Conservation (phyloP, 2,888 invertebrate species). For the Lasius platythorax region DNA sequence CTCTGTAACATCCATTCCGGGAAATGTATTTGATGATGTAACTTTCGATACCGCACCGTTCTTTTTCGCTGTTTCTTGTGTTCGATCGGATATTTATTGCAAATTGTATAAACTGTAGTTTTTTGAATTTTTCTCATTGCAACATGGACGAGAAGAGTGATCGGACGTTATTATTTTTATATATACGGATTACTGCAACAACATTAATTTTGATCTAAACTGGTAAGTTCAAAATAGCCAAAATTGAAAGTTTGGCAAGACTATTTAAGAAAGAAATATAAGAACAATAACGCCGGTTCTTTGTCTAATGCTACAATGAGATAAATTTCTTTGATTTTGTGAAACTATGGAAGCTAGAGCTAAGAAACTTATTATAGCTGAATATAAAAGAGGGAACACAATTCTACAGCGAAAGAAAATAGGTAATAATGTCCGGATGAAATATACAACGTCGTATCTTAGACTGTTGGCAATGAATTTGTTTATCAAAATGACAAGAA, state of each 20-base stretch:
- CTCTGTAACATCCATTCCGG: constrained; percentile 87
- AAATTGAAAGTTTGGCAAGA: background rate
- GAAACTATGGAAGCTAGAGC: background rate
- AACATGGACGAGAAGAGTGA: background rate
- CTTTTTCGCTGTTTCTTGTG: background rate
- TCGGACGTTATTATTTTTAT: constrained; percentile 26
- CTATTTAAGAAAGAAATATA: background rate
- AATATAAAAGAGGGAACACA: background rate
- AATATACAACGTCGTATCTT: background rate
- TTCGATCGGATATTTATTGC: constrained; percentile 39
- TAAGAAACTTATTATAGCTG: constrained; percentile 4
- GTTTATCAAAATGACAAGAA: background rate
- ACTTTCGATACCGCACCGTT: background rate
- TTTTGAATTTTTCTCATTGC: constrained; percentile 17
- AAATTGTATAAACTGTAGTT: background rate
- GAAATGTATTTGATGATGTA: constrained; percentile 34
- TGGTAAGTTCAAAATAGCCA: background rate
- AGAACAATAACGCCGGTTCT: background rate
- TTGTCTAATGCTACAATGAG: background rate
- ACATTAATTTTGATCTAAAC: constrained; percentile 2
- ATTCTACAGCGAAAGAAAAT: constrained; percentile 10
- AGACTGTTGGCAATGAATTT: constrained; percentile 11
- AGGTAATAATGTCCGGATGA: background rate
- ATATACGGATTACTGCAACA: background rate
- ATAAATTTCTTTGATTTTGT: constrained; percentile 1